Base-by-base conservation (phyloP, 2,797 vertebrate species). In the Amblyopsis hoosieri region DNA sequence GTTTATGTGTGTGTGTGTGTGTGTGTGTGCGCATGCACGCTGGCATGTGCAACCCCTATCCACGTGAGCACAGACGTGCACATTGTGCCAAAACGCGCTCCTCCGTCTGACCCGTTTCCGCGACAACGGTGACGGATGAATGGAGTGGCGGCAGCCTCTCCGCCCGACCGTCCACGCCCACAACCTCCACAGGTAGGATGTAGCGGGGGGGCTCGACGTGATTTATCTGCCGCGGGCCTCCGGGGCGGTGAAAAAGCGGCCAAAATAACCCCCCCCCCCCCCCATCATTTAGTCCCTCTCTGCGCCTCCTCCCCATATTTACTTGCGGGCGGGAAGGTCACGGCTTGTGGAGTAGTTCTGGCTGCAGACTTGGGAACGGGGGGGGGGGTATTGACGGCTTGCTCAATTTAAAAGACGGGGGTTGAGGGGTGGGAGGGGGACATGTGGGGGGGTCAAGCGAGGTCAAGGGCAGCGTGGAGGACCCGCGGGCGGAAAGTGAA, bases 391-490 rank as follows among this genome's bases (percentile, higher is more conserved):
- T 29, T 29, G 3, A 4, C 3, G 23, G 23, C 23, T 42, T 42
- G 7, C 37, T 2, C 37, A 42, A 42, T 42, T 67, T 54, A 69
- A 65, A 71, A 87, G 84, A 82, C 80, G 69, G 45, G 69, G 82
- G 85, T 82, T 84, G 89, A 88, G 80, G 79, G 84, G 81, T 83
- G 87, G 88, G 87, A 89, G 89, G 87, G 87, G 83, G 85, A 54
- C 23, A 1, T 29, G 23, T 64, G 62, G 60, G 56, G 31, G 9
- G 31, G 12, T 1, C 15, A 7, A 4, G 23, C 3, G 23, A 12
- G 52, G 13, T 3, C 15, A 51, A 64, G 64, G 61, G 13, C 1
- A 60, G 72, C 64, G 67, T 57, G 55, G 74, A 19, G 67, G 6
- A 12, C n/a, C 12, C 12, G 47, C 12, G 10, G 47, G 12, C 4